phyloP scores from a whole-genome alignment of 2,888 invertebrate species.

The Macrosiphum euphorbiae region DNA sequence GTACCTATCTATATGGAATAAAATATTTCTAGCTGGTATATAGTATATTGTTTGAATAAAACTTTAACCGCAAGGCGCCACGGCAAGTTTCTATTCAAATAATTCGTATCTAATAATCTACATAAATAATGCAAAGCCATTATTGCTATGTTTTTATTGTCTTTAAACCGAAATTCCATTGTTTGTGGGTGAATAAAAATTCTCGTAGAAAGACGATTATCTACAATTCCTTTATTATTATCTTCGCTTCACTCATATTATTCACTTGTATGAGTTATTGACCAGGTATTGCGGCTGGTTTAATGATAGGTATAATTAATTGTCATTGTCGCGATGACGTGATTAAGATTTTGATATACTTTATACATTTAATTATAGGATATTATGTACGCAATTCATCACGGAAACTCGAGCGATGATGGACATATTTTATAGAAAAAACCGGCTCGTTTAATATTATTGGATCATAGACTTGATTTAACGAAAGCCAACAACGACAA shows the following conservation, averaged over 20 bases:
- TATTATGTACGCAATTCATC: background rate
- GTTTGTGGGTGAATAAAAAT: background rate
- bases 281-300: background rate
- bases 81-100: background rate
- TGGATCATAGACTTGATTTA: background rate
- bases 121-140: background rate
- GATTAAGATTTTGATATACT: background rate
- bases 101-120: background rate
- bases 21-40: background rate
- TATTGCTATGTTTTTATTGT: background rate
- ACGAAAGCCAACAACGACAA: background rate
- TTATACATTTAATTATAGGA: background rate
- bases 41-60: background rate
- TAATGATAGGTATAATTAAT: background rate
- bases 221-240: background rate
- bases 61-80: background rate
- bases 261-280: background rate
- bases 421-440: background rate
- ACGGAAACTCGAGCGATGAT: background rate
- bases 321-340: conserved; percentile 2
- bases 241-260: background rate
- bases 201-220: background rate
- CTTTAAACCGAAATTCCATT: background rate
- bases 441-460: conserved; percentile 7
- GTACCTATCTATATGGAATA: background rate